These are phyloP conservation scores for Glaucomys volans DNA, from an alignment of 2,113 vertebrate species.

Conservation along the genomic window DNA sequence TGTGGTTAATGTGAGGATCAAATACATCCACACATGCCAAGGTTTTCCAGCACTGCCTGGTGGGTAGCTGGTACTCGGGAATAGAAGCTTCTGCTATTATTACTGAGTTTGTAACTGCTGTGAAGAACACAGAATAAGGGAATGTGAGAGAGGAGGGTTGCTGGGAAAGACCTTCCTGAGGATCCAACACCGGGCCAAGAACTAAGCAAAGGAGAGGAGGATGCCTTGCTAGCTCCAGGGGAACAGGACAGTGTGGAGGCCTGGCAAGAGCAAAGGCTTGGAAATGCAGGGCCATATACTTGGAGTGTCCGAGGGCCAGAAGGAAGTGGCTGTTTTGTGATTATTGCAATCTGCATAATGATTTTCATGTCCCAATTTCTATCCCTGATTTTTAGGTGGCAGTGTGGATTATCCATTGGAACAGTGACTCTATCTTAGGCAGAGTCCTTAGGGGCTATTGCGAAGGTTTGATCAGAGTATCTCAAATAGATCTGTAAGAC, in stretches of 20 bases:
- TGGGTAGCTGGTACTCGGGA: background rate
- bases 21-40: background rate
- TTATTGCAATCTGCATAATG: background rate
- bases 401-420: background rate
- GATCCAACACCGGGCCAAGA: background rate
- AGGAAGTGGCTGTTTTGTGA: background rate
- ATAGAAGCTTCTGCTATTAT: background rate
- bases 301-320: background rate
- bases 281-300: background rate
- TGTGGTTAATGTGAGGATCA: background rate
- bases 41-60: background rate
- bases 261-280: rapidly evolving
- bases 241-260: no score
- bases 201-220: background rate
- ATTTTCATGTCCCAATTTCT: background rate
- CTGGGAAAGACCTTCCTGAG: background rate
- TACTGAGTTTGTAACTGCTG: background rate
- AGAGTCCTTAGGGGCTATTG: background rate
- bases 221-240: background rate
- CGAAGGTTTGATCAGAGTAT: background rate
- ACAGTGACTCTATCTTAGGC: background rate
- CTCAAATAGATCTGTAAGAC: background rate
- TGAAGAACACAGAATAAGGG: background rate
- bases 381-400: background rate
- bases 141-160: background rate